These are phyloP conservation scores for Aldabrachelys gigantea DNA, from an alignment of 2,113 vertebrate species.

Conservation along the genomic window DNA sequence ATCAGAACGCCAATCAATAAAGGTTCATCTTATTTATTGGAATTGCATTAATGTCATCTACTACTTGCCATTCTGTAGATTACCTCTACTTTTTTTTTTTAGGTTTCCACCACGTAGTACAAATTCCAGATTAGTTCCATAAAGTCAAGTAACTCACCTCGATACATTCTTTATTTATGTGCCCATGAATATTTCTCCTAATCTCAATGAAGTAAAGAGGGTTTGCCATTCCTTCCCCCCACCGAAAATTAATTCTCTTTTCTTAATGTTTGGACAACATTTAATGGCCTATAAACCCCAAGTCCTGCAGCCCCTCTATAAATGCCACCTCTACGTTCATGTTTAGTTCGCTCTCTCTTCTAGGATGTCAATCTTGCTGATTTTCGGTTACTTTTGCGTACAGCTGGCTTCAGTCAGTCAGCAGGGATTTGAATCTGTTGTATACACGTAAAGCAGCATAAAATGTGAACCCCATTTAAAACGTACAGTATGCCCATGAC, in stretches of 20 bases:
- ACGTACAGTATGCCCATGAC: not conserved
- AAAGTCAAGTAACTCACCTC: not conserved
- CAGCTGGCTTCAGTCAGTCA: conserved; percentile 60
- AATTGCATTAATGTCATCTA: not conserved
- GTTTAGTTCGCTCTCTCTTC: conserved; percentile 41
- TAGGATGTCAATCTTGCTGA: conserved; percentile 17
- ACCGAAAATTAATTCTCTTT: not conserved
- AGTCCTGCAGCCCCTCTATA: conserved; percentile 22
- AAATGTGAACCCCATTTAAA: conserved; percentile 16
- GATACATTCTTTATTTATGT: not conserved
- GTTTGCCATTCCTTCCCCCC: conserved; percentile 14
- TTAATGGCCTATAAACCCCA: conserved; percentile 8
- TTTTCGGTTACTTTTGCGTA: conserved; percentile 29
- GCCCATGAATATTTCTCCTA: not conserved
- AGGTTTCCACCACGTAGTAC: not conserved
- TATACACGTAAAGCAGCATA: not conserved
- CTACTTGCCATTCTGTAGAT: not conserved
- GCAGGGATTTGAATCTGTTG: conserved; percentile 2
- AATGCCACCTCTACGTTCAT: conserved; percentile 20
- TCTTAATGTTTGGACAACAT: conserved; percentile 50
- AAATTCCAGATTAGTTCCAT: not conserved
- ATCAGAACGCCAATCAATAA: conserved; percentile 54
- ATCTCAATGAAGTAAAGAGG: conserved; percentile 11
- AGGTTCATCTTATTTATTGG: not conserved
- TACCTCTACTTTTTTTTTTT: not conserved